These are phyloP conservation scores for Psittacula derbiana DNA, from an alignment of 2,797 vertebrate species.

Conservation along the genomic window DNA sequence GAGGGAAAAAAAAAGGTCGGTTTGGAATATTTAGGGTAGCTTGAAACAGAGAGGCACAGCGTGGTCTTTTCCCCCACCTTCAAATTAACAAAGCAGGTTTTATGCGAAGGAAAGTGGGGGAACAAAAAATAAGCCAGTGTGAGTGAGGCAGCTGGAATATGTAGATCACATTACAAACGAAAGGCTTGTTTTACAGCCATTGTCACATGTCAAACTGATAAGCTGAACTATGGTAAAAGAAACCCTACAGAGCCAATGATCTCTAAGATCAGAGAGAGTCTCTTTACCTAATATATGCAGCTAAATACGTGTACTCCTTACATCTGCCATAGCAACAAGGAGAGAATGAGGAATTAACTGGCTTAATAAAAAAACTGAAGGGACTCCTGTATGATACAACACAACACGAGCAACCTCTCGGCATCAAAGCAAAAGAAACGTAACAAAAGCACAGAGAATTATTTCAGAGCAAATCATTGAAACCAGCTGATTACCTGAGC, in stretches of 20 bases:
- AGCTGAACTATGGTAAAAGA: constrained; percentile 52
- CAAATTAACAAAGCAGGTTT: constrained; percentile 19
- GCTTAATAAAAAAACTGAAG: constrained; percentile 28
- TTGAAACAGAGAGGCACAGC: not conserved
- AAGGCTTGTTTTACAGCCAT: constrained; percentile 54
- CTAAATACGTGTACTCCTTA: constrained; percentile 35
- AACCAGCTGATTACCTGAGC: constrained; percentile 79
- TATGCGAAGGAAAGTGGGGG: not conserved
- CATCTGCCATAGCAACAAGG: constrained; percentile 63
- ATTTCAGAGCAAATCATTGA: constrained; percentile 41
- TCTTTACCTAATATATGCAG: constrained; percentile 52
- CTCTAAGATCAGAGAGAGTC: constrained; percentile 45
- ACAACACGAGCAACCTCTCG: not conserved
- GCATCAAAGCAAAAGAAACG: constrained; percentile 36
- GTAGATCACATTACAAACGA: constrained; percentile 50
- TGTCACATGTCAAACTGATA: constrained; percentile 59
- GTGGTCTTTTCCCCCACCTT: not conserved
- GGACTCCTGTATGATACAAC: not conserved
- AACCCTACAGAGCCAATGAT: not conserved
- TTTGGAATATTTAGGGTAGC: constrained; percentile 32
- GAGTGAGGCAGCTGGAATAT: not conserved
- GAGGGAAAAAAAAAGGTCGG: not conserved
- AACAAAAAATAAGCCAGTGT: not conserved
- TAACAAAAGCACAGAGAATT: constrained; percentile 39
- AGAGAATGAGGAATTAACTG: constrained; percentile 40